Percentiles rank a stretch among this genome's conserved stretches.
phyloP scores from a whole-genome alignment of 2,797 vertebrate species.

The Hoplostethus atlanticus region DNA sequence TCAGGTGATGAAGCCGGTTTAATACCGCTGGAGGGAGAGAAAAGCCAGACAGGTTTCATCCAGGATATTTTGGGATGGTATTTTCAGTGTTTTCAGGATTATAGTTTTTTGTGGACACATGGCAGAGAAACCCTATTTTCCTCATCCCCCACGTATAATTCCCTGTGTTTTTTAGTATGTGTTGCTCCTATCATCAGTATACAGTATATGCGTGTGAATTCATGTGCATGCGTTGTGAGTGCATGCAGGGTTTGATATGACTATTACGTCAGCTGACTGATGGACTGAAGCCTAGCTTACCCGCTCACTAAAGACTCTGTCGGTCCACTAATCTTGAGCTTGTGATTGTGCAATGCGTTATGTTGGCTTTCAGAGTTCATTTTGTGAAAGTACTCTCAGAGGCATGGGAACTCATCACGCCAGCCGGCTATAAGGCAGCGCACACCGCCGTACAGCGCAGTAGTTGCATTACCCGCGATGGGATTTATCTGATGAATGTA shows the following conservation, averaged over 20 bases:
- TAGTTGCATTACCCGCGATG: constrained; percentile 51
- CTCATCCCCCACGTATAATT: too few relatives aligned
- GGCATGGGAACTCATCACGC: constrained; percentile 53
- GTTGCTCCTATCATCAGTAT: constrained; percentile 13
- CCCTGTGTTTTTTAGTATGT: not conserved
- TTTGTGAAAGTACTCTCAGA: constrained; percentile 51
- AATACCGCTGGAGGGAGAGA: constrained; percentile 49
- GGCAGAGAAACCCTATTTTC: constrained; percentile 32
- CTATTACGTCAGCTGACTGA: constrained; percentile 24
- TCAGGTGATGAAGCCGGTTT: constrained; percentile 63
- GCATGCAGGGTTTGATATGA: not conserved
- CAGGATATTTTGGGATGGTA: constrained; percentile 23
- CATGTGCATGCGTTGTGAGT: constrained; percentile 6
- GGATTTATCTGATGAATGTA: constrained; percentile 41
- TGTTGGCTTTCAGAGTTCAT: constrained; percentile 48
- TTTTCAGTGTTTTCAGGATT: constrained; percentile 38
- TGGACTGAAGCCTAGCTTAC: constrained; percentile 40
- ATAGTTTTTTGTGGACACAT: constrained; percentile 14
- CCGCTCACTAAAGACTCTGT: constrained; percentile 52
- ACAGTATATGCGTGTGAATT: not conserved
- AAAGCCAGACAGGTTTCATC: constrained; percentile 37
- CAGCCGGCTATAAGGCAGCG: constrained; percentile 41
- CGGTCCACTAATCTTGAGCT: constrained; percentile 28
- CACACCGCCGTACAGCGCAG: constrained; percentile 30
- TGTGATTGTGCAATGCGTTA: constrained; percentile 54